Evolutionary conservation across 2,113 vertebrate species (phyloP), one percentile per base, ranked within the genome.

Genomic region (Hiodon tergisus): DNA sequence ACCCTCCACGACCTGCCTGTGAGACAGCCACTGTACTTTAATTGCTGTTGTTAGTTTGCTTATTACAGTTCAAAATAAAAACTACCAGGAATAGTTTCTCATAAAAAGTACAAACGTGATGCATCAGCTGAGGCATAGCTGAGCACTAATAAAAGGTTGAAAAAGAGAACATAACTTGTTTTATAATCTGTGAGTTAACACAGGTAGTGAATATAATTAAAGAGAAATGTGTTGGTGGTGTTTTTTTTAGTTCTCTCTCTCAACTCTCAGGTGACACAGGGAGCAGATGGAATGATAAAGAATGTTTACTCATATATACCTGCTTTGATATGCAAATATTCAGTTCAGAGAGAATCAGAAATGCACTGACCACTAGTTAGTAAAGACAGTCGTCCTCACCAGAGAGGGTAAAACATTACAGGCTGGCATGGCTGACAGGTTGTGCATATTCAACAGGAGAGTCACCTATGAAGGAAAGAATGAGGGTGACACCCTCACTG

Each of bases 321-420:
- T 57, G 74, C 85, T 90, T 91, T 90, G 89, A 92, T 85, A 87
- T 88, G 87, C 78, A 91, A 90, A 92, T 86, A 54, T 0, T 2
- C 2, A 73, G 51, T 85, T 90, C 80, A 83, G 78, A 86, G 84
- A 85, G 80, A 86, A 87, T 87, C 78, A 78, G 76, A 84, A 90
- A 86, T 83, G 78, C 80, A 88, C 77, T 90, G 89, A 88, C 86
- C 86, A 86, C 71, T 61, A 85, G 57, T 79, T 78, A 74, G 47
- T 78, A 67, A 84, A 85, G 79, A 79, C 74, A 62, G 75, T 74
- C 72, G 76, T 72, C 80, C 52, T 77, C 78, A 82, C 80, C 81
- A 75, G 76, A 76, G 78, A 71, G 77, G 79, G 62, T 74, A 76
- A n/a, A 48, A 69, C 54, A 72, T 80, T 67, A 83, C 84, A 85